Conservation (phyloP, 2,888 invertebrate species). For the Pollenia labialis region DNA sequence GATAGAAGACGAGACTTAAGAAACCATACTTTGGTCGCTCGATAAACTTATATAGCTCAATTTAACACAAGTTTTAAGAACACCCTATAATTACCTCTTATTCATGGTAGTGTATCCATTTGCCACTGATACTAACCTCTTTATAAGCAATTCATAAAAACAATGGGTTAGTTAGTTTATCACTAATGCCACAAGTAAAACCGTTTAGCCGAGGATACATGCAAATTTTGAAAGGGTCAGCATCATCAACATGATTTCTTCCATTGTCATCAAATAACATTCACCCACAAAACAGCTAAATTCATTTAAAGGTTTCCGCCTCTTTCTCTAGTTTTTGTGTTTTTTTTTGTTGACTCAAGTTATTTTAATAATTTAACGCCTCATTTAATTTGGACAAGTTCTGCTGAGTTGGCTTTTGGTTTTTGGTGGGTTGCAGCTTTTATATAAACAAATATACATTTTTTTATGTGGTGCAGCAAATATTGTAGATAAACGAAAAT, state of each 20-base stretch:
- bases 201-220: neutral
- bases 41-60: neutral
- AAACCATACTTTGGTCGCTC: neutral
- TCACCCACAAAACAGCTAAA: neutral
- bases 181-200: neutral
- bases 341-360: neutral
- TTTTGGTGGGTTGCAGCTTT: neutral
- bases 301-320: slow-evolving; percentile 23
- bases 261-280: neutral
- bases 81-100: neutral
- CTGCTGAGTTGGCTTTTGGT: slow-evolving; percentile 13
- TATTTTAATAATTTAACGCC: slow-evolving; percentile 51
- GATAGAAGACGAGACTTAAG: no score
- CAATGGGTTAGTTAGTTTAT: neutral
- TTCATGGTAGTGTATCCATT: neutral
- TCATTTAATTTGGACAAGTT: slow-evolving; percentile 45
- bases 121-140: neutral
- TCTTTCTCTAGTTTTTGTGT: neutral
- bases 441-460: neutral
- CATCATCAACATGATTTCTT: slow-evolving; percentile 5
- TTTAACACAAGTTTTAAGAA: neutral
- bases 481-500: neutral
- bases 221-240: slow-evolving; percentile 10
- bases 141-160: neutral
- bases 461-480: neutral